A percentile compares a stretch with the other conserved stretches of the same genome.
phyloP scores from a whole-genome alignment of 1,140 invertebrate genomes.

The Pogonomyrmex barbatus region DNA sequence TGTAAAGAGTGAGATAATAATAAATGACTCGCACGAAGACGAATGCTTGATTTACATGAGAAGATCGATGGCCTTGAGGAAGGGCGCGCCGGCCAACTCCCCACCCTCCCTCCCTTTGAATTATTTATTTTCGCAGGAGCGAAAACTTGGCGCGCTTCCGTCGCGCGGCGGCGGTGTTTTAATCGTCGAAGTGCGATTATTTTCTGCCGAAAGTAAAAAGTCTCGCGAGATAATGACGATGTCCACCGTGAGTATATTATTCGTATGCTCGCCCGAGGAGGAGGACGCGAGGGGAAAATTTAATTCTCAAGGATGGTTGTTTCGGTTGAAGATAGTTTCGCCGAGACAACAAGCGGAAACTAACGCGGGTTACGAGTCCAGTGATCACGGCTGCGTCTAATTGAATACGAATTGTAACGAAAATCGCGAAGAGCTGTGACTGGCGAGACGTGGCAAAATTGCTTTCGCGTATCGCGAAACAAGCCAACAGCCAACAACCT shows the following conservation, averaged over 20 bases:
- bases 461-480: slow-evolving; percentile 10
- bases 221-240: background rate
- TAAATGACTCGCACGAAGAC: slow-evolving; percentile 69
- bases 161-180: background rate
- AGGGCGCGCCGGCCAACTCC: slow-evolving; percentile 29
- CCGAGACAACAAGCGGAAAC: slow-evolving; percentile 38
- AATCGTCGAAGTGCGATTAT: background rate
- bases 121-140: slow-evolving; percentile 45
- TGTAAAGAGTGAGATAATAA: slow-evolving; percentile 65
- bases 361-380: slow-evolving; percentile 45
- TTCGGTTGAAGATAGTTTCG: background rate
- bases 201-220: background rate
- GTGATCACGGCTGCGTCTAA: slow-evolving; percentile 43
- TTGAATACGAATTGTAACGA: slow-evolving; percentile 34
- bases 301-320: background rate
- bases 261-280: too few species aligned
- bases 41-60: slow-evolving; percentile 69
- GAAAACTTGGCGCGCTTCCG: background rate
- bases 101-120: slow-evolving; percentile 30
- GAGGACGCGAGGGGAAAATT: background rate
- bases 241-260: too few species aligned
- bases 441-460: slow-evolving; percentile 33
- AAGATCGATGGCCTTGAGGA: slow-evolving; percentile 66
- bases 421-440: background rate
- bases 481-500: background rate